Conservation (phyloP, 2,113 vertebrate species). For the Bubo blakistoni region DNA sequence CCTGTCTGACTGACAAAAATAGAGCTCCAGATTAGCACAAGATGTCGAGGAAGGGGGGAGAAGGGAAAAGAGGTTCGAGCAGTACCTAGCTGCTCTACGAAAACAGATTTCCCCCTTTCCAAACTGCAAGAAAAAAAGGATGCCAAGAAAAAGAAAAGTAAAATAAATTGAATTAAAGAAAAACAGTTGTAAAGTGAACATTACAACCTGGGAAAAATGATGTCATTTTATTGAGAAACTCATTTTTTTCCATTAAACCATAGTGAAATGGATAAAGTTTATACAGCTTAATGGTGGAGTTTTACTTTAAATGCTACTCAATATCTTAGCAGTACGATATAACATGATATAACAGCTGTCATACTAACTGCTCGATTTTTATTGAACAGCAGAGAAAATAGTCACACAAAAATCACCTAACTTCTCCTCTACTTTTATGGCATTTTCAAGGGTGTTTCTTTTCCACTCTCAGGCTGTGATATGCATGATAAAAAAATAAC, state of each 20-base stretch:
- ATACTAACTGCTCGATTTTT: constrained; percentile 47
- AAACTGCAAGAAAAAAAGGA: constrained; percentile 1
- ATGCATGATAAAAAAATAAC: neutral
- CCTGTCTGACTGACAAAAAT: neutral
- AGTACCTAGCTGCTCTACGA: neutral
- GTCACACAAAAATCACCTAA: constrained; percentile 36
- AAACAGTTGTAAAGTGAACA: constrained; percentile 61
- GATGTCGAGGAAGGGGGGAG: neutral
- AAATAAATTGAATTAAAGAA: constrained; percentile 69
- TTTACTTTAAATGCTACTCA: constrained; percentile 63
- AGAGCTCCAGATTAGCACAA: neutral
- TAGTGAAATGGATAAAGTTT: constrained; percentile 62
- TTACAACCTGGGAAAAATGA: constrained; percentile 59
- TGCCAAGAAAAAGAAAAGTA: constrained; percentile 59
- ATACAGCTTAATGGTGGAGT: constrained; percentile 56
- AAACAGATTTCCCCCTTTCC: neutral
- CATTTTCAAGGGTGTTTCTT: constrained; percentile 29
- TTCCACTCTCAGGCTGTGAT: neutral
- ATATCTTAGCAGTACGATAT: constrained; percentile 32
- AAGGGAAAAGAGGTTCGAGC: neutral
- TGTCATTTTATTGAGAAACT: constrained; percentile 68
- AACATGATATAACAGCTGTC: constrained; percentile 66
- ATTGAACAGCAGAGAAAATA: constrained; percentile 54
- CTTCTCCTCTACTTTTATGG: constrained; percentile 15
- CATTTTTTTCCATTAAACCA: constrained; percentile 61